Conservation (phyloP, 2,888 invertebrate genomes). For the Rhogogaster chlorosoma region DNA sequence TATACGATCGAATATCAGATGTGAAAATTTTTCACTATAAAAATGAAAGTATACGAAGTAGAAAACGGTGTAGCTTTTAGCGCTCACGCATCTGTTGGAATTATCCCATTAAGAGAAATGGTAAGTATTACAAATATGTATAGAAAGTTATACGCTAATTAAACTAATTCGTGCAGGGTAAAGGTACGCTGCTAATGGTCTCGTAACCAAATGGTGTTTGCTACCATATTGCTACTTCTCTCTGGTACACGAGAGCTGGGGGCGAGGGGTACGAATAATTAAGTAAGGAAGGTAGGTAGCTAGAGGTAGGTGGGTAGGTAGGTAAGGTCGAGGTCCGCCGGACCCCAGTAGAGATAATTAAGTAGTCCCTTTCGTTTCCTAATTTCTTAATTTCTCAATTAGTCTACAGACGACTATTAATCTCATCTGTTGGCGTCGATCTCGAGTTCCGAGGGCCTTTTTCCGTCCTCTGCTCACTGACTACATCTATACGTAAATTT, state of each 20-base stretch:
- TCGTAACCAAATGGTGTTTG: conserved; percentile 41
- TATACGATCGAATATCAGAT: too few relatives aligned
- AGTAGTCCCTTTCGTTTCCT: conserved; percentile 23
- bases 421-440: conserved; percentile 1
- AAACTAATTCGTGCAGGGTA: conserved; percentile 13
- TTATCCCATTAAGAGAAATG: conserved; percentile 2
- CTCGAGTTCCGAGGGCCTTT: not conserved
- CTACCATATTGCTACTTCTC: conserved; percentile 32
- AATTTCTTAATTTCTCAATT: conserved; percentile 40
- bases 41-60: not conserved
- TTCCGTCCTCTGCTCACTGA: too few relatives aligned
- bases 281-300: not conserved
- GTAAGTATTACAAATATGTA: conserved; percentile 16
- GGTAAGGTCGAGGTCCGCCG: not conserved
- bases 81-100: not conserved
- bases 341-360: conserved; percentile 12
- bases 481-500: too few relatives aligned
- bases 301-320: not conserved
- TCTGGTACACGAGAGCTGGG: not conserved
- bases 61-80: not conserved
- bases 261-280: conserved; percentile 17
- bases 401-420: conserved; percentile 1
- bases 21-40: not conserved
- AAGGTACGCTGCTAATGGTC: conserved; percentile 28
- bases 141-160: conserved; percentile 30